Conservation (phyloP, 2,797 vertebrate genomes). For the Dipus sagitta region DNA sequence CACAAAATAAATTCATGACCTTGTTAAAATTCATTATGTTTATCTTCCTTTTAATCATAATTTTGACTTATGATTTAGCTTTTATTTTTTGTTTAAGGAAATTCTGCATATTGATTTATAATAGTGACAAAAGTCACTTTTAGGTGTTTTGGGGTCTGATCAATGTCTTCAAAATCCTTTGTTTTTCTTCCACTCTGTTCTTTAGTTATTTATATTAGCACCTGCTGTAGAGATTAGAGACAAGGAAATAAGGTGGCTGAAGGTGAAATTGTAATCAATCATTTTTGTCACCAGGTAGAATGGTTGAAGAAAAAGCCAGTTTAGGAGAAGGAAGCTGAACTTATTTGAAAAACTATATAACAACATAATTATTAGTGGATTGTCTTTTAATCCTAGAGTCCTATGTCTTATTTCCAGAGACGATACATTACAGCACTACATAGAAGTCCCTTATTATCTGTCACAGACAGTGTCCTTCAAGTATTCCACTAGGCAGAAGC, state of each 20-base stretch:
- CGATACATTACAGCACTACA: neutral
- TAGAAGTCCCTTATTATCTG: neutral
- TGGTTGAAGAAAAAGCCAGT: neutral
- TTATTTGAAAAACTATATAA: neutral
- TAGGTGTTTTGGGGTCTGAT: constrained; percentile 21
- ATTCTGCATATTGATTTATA: constrained; percentile 71
- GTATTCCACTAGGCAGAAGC: neutral
- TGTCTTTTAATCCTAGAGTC: constrained; percentile 5
- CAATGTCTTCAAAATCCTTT: constrained; percentile 1
- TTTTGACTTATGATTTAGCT: constrained; percentile 54
- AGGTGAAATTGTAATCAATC: constrained; percentile 36
- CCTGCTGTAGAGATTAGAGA: constrained; percentile 20
- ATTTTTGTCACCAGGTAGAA: constrained; percentile 46
- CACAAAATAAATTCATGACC: constrained; percentile 57
- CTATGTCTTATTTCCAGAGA: neutral
- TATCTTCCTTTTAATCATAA: constrained; percentile 65
- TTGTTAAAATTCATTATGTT: constrained; percentile 56
- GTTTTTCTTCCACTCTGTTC: constrained; percentile 28
- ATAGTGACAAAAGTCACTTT: constrained; percentile 64
- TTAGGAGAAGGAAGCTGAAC: constrained; percentile 42
- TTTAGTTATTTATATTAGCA: constrained; percentile 50
- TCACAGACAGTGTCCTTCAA: neutral
- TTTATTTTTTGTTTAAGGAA: constrained; percentile 73
- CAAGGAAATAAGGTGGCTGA: constrained; percentile 51
- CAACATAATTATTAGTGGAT: constrained; percentile 24